Conservation (phyloP, 2,797 vertebrate species). For the Protosalanx chinensis region DNA sequence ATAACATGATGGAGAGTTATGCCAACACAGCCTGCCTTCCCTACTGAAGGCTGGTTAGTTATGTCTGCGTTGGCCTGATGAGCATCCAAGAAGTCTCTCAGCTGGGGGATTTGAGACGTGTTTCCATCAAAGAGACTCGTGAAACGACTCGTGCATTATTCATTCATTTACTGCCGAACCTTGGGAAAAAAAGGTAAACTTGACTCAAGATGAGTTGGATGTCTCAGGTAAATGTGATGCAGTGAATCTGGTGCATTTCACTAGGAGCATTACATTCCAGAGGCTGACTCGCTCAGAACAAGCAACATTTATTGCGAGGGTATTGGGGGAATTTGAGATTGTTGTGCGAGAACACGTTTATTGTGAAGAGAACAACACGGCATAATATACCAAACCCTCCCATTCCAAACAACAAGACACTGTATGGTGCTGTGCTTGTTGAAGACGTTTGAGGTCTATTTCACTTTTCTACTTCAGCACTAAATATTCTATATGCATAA, state of each 20-base stretch:
- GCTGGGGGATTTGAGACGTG: conserved; percentile 23
- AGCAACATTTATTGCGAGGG: background rate
- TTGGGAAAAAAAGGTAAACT: conserved; percentile 4
- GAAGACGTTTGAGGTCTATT: too few relatives aligned
- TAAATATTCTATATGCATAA: too few relatives aligned
- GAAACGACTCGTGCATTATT: conserved; percentile 27
- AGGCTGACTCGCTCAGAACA: background rate
- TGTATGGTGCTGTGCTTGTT: background rate
- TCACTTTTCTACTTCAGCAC: too few relatives aligned
- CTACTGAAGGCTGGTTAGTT: conserved; percentile 30
- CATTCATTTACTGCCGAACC: conserved; percentile 23
- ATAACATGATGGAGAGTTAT: conserved; percentile 28
- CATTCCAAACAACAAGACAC: background rate
- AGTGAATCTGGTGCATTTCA: background rate
- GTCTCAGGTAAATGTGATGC: background rate
- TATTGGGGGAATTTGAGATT: background rate
- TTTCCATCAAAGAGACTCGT: conserved; percentile 17
- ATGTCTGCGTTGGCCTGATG: conserved; percentile 10
- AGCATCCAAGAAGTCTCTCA: conserved; percentile 14
- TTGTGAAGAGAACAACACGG: background rate
- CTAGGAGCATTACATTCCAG: background rate
- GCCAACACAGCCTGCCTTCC: conserved; percentile 10
- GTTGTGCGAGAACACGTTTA: background rate
- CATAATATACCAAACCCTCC: background rate
- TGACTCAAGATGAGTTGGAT: conserved; percentile 17